Evolutionary conservation across 2,113 vertebrate species (phyloP), one percentile per base, ranked within the genome.

Genomic region (Erythrocercus mccallii): DNA sequence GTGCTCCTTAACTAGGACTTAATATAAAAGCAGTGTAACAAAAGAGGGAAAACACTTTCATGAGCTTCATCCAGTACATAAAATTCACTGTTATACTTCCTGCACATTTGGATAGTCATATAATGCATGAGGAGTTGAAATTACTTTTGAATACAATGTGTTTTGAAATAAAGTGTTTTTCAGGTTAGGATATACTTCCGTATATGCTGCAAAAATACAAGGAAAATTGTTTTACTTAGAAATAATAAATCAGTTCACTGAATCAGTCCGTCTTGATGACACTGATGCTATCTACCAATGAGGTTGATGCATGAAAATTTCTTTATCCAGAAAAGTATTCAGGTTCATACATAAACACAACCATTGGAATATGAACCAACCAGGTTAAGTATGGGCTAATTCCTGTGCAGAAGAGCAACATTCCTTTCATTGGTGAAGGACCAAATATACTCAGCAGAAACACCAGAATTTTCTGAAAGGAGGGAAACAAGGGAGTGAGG

Each of bases 221-320:
- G 18, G n/a, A 78, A 94, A 92, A 78, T 37, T 16, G 11, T 5
- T 73, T 95, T 85, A 70, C 57, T 81, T 50, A 51, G 69, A 91
- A 91, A 89, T 85, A 95, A 94, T 86, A 82, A 79, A 85, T 58
- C 50, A 58, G 53, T 72, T 82, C 81, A 81, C 42, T 80, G 87
- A 91, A 76, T 79, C 58, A 58, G 57, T 92, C 66, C 37, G 45
- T 86, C 61, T 22, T 81, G 61, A 71, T 89, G 73, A 83, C 58
- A 89, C 2, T 61, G 84, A 86, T 82, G 66, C 23, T 88, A 89
- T 48, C 81, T 57, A 89, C 84, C 37, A 89, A 48, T 40, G 50
- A 81, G 23, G 24, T 28, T 87, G 86, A 94, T 56, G 42, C 35
- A 86, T 54, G 53, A 53, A 86, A 94, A 91, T 45, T 56, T 48